Evolutionary conservation across 2,888 invertebrate genomes (phyloP).

Genomic region (Shargacucullia verbasci): DNA sequence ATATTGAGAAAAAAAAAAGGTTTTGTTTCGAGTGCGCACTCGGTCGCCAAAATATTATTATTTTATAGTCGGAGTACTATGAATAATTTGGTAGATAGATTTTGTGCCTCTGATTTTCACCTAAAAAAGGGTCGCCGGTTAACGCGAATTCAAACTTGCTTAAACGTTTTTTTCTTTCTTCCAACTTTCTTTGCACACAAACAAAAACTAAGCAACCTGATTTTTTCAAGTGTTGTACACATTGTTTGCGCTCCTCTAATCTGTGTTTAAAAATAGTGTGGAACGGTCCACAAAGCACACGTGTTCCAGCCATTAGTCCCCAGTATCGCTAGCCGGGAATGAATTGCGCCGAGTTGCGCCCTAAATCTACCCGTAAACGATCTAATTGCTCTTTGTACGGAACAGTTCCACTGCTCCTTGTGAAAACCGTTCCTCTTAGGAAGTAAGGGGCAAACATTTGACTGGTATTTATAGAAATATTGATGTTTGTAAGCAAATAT

Average conservation of each 20-base stretch:
- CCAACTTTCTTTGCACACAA: too few species aligned
- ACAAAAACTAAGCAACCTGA: conserved; percentile 24
- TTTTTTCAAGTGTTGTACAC: conserved; percentile 35
- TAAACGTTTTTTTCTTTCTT: too few species aligned
- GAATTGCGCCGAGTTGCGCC: conserved; percentile 67
- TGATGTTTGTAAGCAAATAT: too few species aligned
- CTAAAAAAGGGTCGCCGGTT: neutral
- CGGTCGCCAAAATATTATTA: too few species aligned
- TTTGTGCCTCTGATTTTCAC: too few species aligned
- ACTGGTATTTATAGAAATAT: conserved; percentile 4
- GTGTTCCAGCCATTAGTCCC: conserved; percentile 65
- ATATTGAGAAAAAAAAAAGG: too few species aligned
- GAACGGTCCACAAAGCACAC: conserved; percentile 54
- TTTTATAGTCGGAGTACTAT: too few species aligned
- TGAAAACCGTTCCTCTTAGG: conserved; percentile 35
- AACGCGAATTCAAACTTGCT: too few species aligned
- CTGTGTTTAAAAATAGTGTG: conserved; percentile 47
- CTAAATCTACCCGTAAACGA: conserved; percentile 75
- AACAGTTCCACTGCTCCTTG: conserved; percentile 46
- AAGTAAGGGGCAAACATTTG: conserved; percentile 14
- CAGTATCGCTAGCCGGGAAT: conserved; percentile 71
- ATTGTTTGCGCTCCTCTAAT: conserved; percentile 35
- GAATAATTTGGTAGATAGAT: conserved; percentile 4
- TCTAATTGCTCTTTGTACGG: conserved; percentile 64
- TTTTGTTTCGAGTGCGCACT: too few species aligned